Conservation (phyloP, 2,888 invertebrate species). For the Brenthis hecate region DNA sequence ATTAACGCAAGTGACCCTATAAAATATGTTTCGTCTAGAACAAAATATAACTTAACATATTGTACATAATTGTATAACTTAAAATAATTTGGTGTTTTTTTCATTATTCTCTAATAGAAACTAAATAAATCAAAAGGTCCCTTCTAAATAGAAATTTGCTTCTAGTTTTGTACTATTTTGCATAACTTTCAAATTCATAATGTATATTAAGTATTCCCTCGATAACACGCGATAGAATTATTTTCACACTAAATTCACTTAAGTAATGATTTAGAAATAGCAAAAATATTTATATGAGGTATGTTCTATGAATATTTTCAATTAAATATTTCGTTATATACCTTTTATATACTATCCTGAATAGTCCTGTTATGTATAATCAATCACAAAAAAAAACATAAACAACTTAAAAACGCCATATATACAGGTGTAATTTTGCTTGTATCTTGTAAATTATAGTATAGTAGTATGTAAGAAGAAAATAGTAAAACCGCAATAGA, state of each 20-base stretch:
- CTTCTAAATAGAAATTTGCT: neutral
- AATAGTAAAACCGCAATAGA: constrained; percentile 7
- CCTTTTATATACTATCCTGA: too few relatives aligned
- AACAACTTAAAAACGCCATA: too few relatives aligned
- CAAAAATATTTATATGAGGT: too few relatives aligned
- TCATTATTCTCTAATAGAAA: neutral
- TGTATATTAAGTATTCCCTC: constrained; percentile 1
- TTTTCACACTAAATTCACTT: neutral
- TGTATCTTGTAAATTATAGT: too few relatives aligned
- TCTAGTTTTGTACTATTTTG: constrained; percentile 1
- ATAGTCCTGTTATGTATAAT: too few relatives aligned
- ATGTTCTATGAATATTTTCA: too few relatives aligned
- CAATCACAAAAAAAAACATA: too few relatives aligned
- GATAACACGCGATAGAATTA: neutral
- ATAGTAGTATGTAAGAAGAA: neutral
- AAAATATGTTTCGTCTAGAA: too few relatives aligned
- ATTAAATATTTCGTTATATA: too few relatives aligned
- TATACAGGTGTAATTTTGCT: too few relatives aligned
- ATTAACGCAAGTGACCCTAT: too few relatives aligned
- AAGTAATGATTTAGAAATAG: neutral
- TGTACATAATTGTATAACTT: neutral
- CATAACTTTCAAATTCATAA: constrained; percentile 1
- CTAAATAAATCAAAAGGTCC: neutral
- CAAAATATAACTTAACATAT: too few relatives aligned
- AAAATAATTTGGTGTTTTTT: neutral